A percentile compares a stretch with the other conserved stretches of the same genome.
Conservation (phyloP, 2,113 vertebrate species). For the Brachionichthys hirsutus region DNA sequence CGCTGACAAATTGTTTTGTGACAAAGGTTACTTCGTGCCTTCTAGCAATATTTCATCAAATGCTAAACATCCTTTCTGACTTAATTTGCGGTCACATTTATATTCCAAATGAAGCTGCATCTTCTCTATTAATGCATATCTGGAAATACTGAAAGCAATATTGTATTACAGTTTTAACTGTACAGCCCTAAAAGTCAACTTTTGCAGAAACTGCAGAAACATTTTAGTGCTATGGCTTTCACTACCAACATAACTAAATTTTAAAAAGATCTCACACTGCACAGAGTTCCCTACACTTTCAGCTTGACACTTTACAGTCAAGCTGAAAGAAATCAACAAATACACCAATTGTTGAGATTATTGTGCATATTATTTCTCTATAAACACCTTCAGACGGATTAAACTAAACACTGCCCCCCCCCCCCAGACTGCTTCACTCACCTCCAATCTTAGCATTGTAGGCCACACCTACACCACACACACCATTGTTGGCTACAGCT, state of each 20-base stretch:
- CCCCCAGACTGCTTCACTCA: conserved; percentile 56
- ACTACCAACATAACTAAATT: background rate
- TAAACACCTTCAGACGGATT: conserved; percentile 2
- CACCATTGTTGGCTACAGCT: conserved; percentile 88
- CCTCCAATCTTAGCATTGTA: conserved; percentile 94
- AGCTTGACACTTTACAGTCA: conserved; percentile 3
- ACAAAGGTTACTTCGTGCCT: conserved; percentile 55
- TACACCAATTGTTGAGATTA: conserved; percentile 2
- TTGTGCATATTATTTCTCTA: conserved; percentile 6
- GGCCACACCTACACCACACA: conserved; percentile 93
- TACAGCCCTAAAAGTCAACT: too few species aligned
- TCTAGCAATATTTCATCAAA: conserved; percentile 41
- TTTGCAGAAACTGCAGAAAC: conserved; percentile 4
- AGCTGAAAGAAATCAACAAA: conserved; percentile 20
- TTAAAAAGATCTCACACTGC: too few species aligned
- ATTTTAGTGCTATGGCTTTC: conserved; percentile 3
- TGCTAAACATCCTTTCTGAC: conserved; percentile 13
- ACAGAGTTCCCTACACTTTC: too few species aligned
- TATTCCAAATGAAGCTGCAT: too few species aligned
- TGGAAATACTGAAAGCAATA: too few species aligned
- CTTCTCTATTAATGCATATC: too few species aligned
- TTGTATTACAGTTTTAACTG: too few species aligned
- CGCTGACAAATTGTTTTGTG: conserved; percentile 64
- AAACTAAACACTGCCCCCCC: conserved; percentile 2
- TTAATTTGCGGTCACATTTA: conserved; percentile 22